Conservation (phyloP, 2,113 vertebrate genomes). For the Coturnix japonica region DNA sequence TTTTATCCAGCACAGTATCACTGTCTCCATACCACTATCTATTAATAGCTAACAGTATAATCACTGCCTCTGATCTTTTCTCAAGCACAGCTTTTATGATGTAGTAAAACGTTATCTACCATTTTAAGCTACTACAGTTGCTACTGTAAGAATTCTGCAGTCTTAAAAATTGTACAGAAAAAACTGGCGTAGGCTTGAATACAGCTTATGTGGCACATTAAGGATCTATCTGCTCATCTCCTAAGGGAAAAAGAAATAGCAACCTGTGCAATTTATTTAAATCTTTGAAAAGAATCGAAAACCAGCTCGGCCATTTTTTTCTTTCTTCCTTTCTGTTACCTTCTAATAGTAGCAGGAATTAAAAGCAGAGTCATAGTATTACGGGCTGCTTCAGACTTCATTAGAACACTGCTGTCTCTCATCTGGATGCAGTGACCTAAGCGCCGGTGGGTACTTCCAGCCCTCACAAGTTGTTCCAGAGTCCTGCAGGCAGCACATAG, state of each 20-base stretch:
- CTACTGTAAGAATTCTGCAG: not conserved
- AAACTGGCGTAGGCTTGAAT: not conserved
- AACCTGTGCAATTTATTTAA: not conserved
- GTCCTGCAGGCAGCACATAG: not conserved
- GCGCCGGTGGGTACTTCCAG: not conserved
- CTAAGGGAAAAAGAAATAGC: not conserved
- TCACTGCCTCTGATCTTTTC: not conserved
- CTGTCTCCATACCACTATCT: not conserved
- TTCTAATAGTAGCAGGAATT: not conserved
- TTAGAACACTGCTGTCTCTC: not conserved
- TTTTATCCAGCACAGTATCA: not conserved
- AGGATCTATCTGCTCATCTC: not conserved
- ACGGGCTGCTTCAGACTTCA: not conserved
- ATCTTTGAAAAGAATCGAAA: not conserved
- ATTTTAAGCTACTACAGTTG: not conserved
- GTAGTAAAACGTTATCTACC: not conserved
- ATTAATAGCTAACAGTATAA: not conserved
- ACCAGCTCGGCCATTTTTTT: not conserved
- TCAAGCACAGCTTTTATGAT: not conserved
- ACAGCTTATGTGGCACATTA: not conserved
- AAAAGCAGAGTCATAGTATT: not conserved
- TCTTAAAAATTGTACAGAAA: not conserved
- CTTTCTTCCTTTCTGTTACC: not conserved
- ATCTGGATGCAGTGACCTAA: not conserved
- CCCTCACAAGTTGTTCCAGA: not conserved